Evolutionary conservation across 2,113 vertebrate genomes (phyloP).

Genomic region (cat (Felis catus)): F.catus_Fca126_mat1.0 CM031418.1:89716001-89716500

Average conservation of each 20-base stretch:
- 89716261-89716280: neutral
- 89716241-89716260: no score
- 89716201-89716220: no score
- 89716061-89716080: no score
- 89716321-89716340: neutral
- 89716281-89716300: neutral
- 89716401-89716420: neutral
- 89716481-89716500: constrained; percentile 4
- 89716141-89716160: no score
- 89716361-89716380: neutral
- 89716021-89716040: neutral
- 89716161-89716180: no score
- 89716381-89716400: neutral
- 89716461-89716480: neutral
- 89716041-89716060: neutral
- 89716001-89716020: neutral
- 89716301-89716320: neutral
- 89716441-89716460: neutral
- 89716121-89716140: no score
- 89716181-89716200: no score
- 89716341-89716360: neutral
- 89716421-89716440: constrained; percentile 14
- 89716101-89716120: no score
- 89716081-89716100: rapidly evolving
- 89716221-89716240: no score